Evolutionary conservation across 2,113 vertebrate genomes (phyloP).

Genomic region (Hiodon tergisus): DNA sequence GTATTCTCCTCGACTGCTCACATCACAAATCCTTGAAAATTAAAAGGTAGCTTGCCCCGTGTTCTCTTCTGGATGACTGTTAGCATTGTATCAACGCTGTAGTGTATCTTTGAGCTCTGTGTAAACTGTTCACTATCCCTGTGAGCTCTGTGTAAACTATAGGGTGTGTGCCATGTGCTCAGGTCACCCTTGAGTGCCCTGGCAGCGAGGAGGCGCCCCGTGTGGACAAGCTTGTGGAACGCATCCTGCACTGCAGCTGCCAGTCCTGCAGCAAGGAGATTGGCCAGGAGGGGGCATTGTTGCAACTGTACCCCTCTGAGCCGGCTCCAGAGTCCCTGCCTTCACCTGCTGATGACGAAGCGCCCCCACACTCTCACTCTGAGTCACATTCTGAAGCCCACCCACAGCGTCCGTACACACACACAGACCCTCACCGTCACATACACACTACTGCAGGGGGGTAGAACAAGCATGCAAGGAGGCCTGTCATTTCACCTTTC

Average conservation of each 20-base stretch:
- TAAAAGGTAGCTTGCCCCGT: rapidly evolving
- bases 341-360: conserved; percentile 45
- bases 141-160: rapidly evolving
- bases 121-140: background rate
- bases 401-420: conserved; percentile 44
- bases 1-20: conserved; percentile 44
- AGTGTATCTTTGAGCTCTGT: rapidly evolving
- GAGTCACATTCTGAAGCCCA: conserved; percentile 46
- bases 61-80: background rate
- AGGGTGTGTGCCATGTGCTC: background rate
- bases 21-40: background rate
- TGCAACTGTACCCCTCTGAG: conserved; percentile 80
- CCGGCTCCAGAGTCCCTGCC: conserved; percentile 58
- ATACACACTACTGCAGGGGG: conserved; percentile 57
- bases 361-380: conserved; percentile 35
- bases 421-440: conserved; percentile 10
- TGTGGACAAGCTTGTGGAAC: conserved; percentile 93
- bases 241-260: conserved; percentile 91
- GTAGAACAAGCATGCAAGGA: conserved; percentile 30
- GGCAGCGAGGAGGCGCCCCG: conserved; percentile 76
- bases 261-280: conserved; percentile 91
- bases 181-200: conserved; percentile 91
- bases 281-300: conserved; percentile 76
- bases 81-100: too few relatives aligned
- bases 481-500: conserved; percentile 30